phyloP scores from a whole-genome alignment of 2,888 invertebrate species.

The Dynastes maya region DNA sequence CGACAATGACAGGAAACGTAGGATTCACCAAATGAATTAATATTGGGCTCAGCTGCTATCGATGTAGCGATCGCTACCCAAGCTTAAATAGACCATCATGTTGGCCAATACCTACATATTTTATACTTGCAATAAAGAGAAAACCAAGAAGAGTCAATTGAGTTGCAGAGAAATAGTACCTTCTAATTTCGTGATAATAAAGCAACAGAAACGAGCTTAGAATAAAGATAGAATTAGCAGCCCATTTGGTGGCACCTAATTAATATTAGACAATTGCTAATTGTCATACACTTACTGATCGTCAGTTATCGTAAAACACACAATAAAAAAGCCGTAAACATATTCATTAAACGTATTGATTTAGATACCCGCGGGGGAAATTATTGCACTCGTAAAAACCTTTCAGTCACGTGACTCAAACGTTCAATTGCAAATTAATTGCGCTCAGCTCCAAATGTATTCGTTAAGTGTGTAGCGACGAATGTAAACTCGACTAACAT shows the following conservation, averaged over 20 bases:
- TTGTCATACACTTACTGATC: not conserved
- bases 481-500: conserved; percentile 29
- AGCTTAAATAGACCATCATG: too few species aligned
- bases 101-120: too few species aligned
- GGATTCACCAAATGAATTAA: too few species aligned
- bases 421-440: conserved; percentile 16
- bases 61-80: too few species aligned
- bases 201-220: too few species aligned
- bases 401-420: conserved; percentile 22
- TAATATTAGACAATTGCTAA: conserved; percentile 1
- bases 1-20: too few species aligned
- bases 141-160: too few species aligned
- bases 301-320: not conserved
- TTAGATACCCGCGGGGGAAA: not conserved
- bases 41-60: too few species aligned
- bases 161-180: too few species aligned
- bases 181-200: too few species aligned
- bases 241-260: not conserved
- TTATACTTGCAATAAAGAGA: too few species aligned
- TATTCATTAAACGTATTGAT: conserved; percentile 16
- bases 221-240: not conserved
- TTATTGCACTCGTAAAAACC: conserved; percentile 4
- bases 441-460: not conserved
- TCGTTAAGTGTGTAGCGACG: conserved; percentile 21
- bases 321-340: conserved; percentile 19